These are phyloP conservation scores for Coptodon rendalli DNA, from an alignment of 2,113 vertebrate species.

Conservation along the genomic window DNA sequence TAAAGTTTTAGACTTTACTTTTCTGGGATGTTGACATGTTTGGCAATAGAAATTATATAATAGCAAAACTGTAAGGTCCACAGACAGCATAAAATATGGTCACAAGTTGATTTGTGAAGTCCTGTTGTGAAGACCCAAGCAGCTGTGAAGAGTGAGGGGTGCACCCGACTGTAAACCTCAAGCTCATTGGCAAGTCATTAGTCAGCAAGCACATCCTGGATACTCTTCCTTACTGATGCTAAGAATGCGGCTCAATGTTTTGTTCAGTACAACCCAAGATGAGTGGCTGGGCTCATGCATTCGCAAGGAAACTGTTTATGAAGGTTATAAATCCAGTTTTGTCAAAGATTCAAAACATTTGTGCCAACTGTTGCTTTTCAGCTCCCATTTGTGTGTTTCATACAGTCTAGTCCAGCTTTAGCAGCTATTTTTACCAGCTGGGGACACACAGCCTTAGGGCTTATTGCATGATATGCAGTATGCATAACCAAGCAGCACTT, in stretches of 20 bases:
- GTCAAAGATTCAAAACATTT: constrained; percentile 62
- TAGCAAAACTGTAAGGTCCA: not conserved
- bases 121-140: not conserved
- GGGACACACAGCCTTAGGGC: not conserved
- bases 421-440: not conserved
- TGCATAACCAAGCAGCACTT: not conserved
- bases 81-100: not conserved
- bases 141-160: not conserved
- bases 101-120: not conserved
- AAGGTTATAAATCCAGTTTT: constrained; percentile 53
- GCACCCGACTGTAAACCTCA: not conserved
- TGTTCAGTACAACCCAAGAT: not conserved
- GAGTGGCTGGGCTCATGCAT: not conserved
- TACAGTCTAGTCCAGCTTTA: not conserved
- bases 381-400: not conserved
- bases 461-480: not conserved
- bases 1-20: not conserved
- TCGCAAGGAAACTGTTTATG: not conserved
- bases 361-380: constrained; percentile 5
- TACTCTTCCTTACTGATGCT: not conserved
- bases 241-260: not conserved
- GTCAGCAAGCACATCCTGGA: not conserved
- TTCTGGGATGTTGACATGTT: not conserved
- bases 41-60: not conserved
- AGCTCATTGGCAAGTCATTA: not conserved